Evolutionary conservation across 2,797 vertebrate species (phyloP).

Genomic region (Heliangelus exortis): DNA sequence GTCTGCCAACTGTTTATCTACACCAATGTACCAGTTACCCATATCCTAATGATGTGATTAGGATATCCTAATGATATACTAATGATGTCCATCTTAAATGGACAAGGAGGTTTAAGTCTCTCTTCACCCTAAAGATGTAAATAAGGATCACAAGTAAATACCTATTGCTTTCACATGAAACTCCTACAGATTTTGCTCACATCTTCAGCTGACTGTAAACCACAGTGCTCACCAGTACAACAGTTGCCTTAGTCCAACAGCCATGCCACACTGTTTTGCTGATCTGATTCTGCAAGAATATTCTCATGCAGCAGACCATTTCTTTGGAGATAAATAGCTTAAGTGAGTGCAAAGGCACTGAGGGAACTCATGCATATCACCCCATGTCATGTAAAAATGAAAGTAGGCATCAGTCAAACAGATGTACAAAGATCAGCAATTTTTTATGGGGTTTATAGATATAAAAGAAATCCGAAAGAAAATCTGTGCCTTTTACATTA

Average conservation of each 20-base stretch:
- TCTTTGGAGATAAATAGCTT: background rate
- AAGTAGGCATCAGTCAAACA: background rate
- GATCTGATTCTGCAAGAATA: background rate
- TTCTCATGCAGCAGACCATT: background rate
- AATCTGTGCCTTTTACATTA: background rate
- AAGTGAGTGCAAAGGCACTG: background rate
- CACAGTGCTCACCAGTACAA: background rate
- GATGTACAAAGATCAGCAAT: background rate
- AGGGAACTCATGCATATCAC: constrained; percentile 4
- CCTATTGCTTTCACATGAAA: background rate
- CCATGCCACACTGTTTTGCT: background rate
- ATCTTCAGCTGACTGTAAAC: background rate
- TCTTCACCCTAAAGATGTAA: background rate
- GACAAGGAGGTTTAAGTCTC: background rate
- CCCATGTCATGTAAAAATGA: background rate
- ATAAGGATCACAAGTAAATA: background rate
- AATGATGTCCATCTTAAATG: background rate
- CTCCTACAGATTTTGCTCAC: background rate
- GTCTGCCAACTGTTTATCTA: background rate
- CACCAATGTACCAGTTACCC: background rate
- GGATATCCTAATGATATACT: too few species aligned
- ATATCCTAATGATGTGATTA: background rate
- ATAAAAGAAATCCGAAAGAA: constrained; percentile 6
- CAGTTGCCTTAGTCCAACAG: background rate
- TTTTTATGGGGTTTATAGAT: background rate